A percentile compares a stretch with the other conserved stretches of the same genome.
Evolutionary conservation across 1,140 invertebrate genomes (phyloP).

Genomic region (Aleiodes sp.): DNA sequence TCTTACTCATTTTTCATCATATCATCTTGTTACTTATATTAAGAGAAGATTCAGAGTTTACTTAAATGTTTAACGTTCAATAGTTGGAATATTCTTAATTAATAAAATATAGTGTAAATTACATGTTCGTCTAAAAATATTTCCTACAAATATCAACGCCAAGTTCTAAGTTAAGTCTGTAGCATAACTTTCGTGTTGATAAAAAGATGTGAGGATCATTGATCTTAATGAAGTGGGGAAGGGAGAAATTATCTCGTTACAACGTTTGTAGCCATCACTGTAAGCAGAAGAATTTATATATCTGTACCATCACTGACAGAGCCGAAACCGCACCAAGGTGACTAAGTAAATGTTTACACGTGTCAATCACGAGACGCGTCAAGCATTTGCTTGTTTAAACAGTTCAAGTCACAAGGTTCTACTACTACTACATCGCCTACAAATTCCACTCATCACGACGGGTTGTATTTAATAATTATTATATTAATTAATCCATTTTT

Average conservation of each 20-base stretch:
- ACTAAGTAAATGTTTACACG: slow-evolving; percentile 39
- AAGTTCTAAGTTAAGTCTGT: no score
- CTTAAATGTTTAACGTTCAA: no score
- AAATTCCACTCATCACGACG: not conserved
- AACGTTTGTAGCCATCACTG: slow-evolving; percentile 4
- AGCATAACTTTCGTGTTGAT: no score
- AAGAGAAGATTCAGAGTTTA: no score
- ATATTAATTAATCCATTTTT: no score
- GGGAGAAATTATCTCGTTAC: slow-evolving; percentile 8
- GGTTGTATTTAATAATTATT: not conserved
- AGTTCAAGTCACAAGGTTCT: slow-evolving; percentile 3
- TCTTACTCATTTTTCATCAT: no score
- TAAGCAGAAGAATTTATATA: not conserved
- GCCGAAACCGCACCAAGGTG: slow-evolving; percentile 22
- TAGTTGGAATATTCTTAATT: no score
- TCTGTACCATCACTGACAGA: not conserved
- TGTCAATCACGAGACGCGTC: slow-evolving; percentile 32
- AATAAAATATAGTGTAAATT: no score
- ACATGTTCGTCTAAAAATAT: no score
- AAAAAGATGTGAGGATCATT: no score
- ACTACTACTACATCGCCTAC: not conserved
- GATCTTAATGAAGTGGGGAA: not conserved
- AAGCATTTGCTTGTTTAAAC: slow-evolving; percentile 35
- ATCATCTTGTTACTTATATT: no score
- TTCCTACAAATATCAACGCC: no score